Evolutionary conservation across 2,113 vertebrate species (phyloP).

Genomic region (Axis porcinus): DNA sequence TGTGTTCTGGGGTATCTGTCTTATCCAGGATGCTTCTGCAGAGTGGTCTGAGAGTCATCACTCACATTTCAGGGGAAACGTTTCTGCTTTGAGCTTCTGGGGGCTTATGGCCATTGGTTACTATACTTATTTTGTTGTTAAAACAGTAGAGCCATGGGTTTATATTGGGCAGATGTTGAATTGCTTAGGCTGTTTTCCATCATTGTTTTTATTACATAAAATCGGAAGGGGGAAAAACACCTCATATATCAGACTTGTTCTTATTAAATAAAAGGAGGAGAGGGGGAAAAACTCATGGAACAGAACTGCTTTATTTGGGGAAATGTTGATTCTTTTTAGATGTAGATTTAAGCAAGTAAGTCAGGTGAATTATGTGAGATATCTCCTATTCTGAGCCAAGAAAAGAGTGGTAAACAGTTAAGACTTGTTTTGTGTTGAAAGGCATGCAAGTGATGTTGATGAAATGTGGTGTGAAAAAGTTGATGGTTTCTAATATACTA

Average conservation of each 20-base stretch:
- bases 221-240: no score
- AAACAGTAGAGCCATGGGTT: not conserved
- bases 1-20: not conserved
- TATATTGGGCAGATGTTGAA: not conserved
- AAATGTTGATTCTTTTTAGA: no score
- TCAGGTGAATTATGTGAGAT: no score
- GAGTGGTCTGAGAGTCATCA: not conserved
- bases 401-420: no score
- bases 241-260: no score
- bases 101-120: rapidly evolving
- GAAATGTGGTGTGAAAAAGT: not conserved
- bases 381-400: no score
- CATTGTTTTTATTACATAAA: not conserved
- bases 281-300: not conserved
- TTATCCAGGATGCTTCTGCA: rapidly evolving
- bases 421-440: no score
- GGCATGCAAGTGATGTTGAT: no score
- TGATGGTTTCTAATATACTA: not conserved
- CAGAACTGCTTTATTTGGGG: not conserved
- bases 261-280: not conserved
- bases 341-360: no score
- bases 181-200: not conserved
- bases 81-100: not conserved
- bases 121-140: not conserved
- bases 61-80: not conserved